phyloP scores from a whole-genome alignment of 37 sponge, comb jelly and placozoan species.

The Bolinopsis microptera region DNA sequence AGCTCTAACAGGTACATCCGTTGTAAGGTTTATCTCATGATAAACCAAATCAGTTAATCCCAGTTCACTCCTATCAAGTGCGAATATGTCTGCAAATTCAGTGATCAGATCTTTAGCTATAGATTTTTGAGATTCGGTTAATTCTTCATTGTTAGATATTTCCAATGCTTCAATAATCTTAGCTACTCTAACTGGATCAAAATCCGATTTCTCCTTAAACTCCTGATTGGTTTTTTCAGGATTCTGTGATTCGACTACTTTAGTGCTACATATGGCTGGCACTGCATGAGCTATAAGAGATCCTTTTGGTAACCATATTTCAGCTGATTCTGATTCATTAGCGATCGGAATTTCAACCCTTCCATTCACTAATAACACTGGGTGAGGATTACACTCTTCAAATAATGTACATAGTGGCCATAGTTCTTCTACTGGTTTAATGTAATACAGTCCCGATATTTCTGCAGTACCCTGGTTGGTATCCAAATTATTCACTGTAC shows the following conservation, averaged over 20 bases:
- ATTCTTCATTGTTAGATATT: not conserved
- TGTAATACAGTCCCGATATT: not conserved
- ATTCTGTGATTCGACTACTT: not conserved
- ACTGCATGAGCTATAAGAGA: not conserved
- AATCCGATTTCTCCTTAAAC: not conserved
- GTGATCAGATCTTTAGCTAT: not conserved
- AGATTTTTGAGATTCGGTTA: not conserved
- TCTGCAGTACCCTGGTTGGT: not conserved
- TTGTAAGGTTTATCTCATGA: conserved; percentile 69
- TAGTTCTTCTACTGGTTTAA: not conserved
- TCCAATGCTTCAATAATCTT: not conserved
- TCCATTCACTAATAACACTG: not conserved
- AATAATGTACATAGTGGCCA: not conserved
- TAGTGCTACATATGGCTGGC: not conserved
- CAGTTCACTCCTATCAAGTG: conserved; percentile 24
- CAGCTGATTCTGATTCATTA: not conserved
- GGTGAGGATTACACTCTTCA: not conserved
- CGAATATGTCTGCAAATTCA: not conserved
- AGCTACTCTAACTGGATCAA: not conserved
- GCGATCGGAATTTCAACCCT: not conserved
- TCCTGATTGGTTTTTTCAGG: not conserved
- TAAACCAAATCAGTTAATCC: conserved; percentile 66
- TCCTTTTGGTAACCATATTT: not conserved
- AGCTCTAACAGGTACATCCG: conserved; percentile 59
- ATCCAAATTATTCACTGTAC: not conserved